Evolutionary conservation across 2,797 vertebrate species (phyloP), one percentile per base, ranked within the genome.

Genomic region (Melanotaenia pygmaea): DNA sequence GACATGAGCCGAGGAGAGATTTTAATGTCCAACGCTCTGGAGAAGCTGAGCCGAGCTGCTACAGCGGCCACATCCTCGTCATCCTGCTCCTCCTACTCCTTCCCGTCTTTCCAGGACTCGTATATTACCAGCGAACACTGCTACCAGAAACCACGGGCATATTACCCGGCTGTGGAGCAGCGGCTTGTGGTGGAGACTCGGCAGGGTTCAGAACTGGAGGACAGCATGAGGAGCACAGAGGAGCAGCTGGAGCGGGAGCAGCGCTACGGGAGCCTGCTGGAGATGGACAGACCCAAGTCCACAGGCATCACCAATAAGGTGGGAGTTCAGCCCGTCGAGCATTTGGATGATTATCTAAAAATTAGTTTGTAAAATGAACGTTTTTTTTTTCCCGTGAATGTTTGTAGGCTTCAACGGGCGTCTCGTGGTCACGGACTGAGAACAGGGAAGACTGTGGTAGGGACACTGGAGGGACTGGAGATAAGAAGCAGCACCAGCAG

Each of bases 111-210:
- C 90, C 97, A 96, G 88, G 96, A 98, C 83, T 98, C 97, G 0
- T 99, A 99, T 74, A 99, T 99, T 76, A 96, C 92, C 14, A 99
- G 96, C 37, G 98, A 99, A 82, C 98, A 99, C 90, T 99, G 98
- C 92, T 99, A 99, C 91, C 97, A 99, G 94, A 99, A 99, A 72
- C 98, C 97, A 2, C 93, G 96, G 24, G 94, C 96, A 1, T 97
- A 98, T 77, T 97, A 98, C 83, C 97, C 97, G 2, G 97, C 97
- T 0, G 94, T 98, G 85, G 97, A 98, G 92, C 97, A 97, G 93
- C 95, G 96, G 77, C 88, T 98, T 87, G 97, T 98, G 64, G 97
- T 98, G 85, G 97, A 99, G 91, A 99, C 97, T 0, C 89, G 96
- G 38, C 92, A 93, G 72, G 94, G 95, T 53, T 96, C 96, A 0